Percentiles rank a stretch among this genome's conserved stretches.
phyloP scores from a whole-genome alignment of 1,140 invertebrate species.

The Matsumurasca onukii region DNA sequence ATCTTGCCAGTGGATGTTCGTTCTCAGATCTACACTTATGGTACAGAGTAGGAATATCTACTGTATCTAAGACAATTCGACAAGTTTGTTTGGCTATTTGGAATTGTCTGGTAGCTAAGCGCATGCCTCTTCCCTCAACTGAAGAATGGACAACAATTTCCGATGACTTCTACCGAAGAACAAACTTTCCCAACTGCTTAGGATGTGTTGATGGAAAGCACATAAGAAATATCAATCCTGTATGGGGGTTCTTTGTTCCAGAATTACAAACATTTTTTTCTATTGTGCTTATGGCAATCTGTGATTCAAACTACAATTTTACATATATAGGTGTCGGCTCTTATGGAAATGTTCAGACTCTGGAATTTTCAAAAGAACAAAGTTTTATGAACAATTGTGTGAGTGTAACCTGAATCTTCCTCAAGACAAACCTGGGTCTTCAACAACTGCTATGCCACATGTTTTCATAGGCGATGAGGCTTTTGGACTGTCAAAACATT shows the following conservation, averaged over 20 bases:
- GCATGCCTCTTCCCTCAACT: conserved; percentile 31
- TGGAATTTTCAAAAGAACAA: conserved; percentile 44
- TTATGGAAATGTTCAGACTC: conserved; percentile 48
- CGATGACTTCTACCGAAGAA: conserved; percentile 41
- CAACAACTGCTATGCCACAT: conserved; percentile 42
- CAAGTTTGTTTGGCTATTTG: conserved; percentile 28
- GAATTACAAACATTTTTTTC: conserved; percentile 50
- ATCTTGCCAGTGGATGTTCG: conserved; percentile 26
- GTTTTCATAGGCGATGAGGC: conserved; percentile 48
- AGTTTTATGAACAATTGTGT: conserved; percentile 39
- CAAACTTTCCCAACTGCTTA: conserved; percentile 48
- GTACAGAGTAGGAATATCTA: conserved; percentile 34
- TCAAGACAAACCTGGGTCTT: conserved; percentile 37
- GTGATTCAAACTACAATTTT: conserved; percentile 50
- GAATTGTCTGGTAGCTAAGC: conserved; percentile 8
- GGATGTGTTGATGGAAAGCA: conserved; percentile 48
- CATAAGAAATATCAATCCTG: conserved; percentile 47
- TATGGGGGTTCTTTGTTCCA: conserved; percentile 45
- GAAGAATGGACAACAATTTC: conserved; percentile 44
- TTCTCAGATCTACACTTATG: conserved; percentile 35
- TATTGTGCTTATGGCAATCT: conserved; percentile 49
- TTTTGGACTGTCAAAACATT: conserved; percentile 45
- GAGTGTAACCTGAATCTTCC: conserved; percentile 42
- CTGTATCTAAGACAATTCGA: conserved; percentile 16
- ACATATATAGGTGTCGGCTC: conserved; percentile 47